Conservation (phyloP, 2,113 vertebrate species). For the Pelmatolapia mariae region DNA sequence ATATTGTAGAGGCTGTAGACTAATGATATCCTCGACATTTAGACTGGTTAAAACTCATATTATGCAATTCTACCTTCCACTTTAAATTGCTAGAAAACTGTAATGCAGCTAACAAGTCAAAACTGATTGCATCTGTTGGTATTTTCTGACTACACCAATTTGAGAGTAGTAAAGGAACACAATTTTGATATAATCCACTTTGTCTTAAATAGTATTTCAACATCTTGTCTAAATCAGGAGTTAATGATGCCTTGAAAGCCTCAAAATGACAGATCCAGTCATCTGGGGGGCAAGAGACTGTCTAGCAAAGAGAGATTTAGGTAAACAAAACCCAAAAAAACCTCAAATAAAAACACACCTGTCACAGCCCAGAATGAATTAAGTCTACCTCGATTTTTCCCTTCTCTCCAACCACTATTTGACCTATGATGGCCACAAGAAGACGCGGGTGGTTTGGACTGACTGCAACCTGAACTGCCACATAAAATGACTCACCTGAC, state of each 20-base stretch:
- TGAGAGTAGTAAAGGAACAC: not conserved
- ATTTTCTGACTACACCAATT: not conserved
- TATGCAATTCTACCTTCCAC: not conserved
- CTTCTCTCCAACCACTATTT: conserved; percentile 34
- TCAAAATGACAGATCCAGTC: conserved; percentile 36
- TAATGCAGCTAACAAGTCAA: not conserved
- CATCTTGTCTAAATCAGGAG: conserved; percentile 4
- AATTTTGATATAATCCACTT: conserved; percentile 11
- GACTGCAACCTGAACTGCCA: conserved; percentile 64
- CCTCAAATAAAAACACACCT: conserved; percentile 44
- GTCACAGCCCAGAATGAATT: conserved; percentile 37
- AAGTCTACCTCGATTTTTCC: conserved; percentile 42
- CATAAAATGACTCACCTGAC: conserved; percentile 72
- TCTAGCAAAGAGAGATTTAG: conserved; percentile 19
- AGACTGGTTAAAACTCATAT: not conserved
- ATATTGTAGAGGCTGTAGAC: not conserved
- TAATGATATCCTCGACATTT: not conserved
- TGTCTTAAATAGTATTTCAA: conserved; percentile 24
- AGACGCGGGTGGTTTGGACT: conserved; percentile 49
- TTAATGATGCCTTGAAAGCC: not conserved
- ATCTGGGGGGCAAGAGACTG: conserved; percentile 28
- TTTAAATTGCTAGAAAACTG: not conserved
- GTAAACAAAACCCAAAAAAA: not conserved
- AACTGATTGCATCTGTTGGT: not conserved
- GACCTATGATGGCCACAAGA: conserved; percentile 42